Percentiles rank a stretch among this genome's conserved stretches.
These are phyloP conservation scores for Vireo griseus DNA, from an alignment of 2,797 vertebrate species.

Conservation along the genomic window DNA sequence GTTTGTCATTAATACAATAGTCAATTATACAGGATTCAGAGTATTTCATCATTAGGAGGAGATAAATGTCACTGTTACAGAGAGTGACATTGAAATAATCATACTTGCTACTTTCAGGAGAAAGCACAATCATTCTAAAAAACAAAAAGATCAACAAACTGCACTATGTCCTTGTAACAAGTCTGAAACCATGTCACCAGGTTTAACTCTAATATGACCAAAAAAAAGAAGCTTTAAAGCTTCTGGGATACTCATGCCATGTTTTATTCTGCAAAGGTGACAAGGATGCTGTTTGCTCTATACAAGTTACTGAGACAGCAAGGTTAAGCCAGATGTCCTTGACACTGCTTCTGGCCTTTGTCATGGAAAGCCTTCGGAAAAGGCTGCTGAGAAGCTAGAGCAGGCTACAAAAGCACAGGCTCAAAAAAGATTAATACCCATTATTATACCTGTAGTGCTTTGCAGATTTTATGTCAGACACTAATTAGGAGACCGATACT, in stretches of 20 bases:
- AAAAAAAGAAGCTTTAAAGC: neutral
- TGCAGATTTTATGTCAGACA: neutral
- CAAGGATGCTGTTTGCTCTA: neutral
- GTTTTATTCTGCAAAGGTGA: neutral
- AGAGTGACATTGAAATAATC: neutral
- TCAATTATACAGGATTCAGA: rapidly evolving
- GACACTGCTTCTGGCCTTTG: neutral
- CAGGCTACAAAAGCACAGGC: neutral
- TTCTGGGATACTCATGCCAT: neutral
- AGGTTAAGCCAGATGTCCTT: neutral
- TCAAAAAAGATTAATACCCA: neutral
- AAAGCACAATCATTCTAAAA: neutral
- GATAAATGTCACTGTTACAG: neutral
- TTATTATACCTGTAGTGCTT: neutral
- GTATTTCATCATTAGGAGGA: neutral
- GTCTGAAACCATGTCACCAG: neutral
- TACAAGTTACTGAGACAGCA: neutral
- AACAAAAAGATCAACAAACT: neutral
- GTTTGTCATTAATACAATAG: neutral
- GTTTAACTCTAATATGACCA: neutral
- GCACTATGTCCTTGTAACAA: neutral
- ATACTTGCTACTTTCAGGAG: neutral
- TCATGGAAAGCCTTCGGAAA: neutral
- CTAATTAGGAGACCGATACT: neutral
- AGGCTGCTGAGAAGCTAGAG: neutral